Percentiles rank a stretch among this genome's conserved stretches.
Evolutionary conservation across 2,797 vertebrate species (phyloP).

Genomic region (Hafferia zeledoni): DNA sequence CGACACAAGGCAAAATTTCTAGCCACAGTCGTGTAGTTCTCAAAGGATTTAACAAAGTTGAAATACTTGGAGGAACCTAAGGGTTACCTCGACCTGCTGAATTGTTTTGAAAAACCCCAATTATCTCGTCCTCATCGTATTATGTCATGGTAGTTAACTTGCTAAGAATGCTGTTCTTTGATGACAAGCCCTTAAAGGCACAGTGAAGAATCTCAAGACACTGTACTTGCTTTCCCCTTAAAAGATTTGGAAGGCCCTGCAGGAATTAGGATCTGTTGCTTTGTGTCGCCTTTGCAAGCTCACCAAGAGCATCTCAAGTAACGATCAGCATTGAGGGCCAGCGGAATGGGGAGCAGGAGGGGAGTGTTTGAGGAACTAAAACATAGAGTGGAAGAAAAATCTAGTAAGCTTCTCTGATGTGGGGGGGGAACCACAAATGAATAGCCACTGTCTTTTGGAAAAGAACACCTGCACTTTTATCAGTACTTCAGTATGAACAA

Average conservation of each 20-base stretch:
- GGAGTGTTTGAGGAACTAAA: neutral
- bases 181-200: constrained; percentile 33
- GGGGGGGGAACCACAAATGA: neutral
- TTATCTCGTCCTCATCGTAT: constrained; percentile 10
- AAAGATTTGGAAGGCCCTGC: neutral
- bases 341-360: neutral
- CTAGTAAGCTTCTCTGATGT: neutral
- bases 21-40: neutral
- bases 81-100: constrained; percentile 14
- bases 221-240: neutral
- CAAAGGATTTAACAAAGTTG: neutral
- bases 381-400: neutral
- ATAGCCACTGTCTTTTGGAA: neutral
- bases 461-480: neutral
- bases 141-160: constrained; percentile 26
- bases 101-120: constrained; percentile 14
- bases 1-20: neutral
- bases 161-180: constrained; percentile 18
- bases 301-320: neutral
- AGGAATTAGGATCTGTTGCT: neutral
- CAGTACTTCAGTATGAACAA: neutral
- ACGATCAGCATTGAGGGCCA: neutral
- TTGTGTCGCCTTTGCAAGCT: neutral
- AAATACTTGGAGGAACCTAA: neutral
- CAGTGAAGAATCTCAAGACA: neutral